Evolutionary conservation across 2,888 invertebrate genomes (phyloP).

Genomic region (Abrostola triplasia): DNA sequence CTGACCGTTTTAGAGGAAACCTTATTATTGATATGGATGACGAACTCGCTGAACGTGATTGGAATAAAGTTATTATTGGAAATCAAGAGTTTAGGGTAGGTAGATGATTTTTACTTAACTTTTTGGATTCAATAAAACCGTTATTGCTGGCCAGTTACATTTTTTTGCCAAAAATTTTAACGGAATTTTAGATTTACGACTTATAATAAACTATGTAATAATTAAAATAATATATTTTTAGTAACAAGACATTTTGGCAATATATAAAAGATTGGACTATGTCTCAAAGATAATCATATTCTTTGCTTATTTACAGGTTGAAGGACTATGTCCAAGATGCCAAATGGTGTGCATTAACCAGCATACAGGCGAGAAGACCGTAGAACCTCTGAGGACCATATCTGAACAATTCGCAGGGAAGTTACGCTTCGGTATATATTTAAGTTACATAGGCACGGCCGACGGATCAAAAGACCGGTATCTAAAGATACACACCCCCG

Average conservation of each 20-base stretch:
- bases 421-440: constrained; percentile 94
- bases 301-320: constrained; percentile 85
- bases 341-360: constrained; percentile 99
- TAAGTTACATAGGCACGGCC: constrained; percentile 82
- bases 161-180: too few relatives aligned
- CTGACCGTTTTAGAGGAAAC: constrained; percentile 96
- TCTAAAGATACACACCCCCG: constrained; percentile 63
- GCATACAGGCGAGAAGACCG: constrained; percentile 92
- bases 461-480: constrained; percentile 68
- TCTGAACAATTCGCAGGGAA: constrained; percentile 92
- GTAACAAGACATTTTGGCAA: background rate
- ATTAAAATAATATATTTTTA: too few relatives aligned
- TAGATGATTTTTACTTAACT: background rate
- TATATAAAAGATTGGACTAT: background rate
- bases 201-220: too few relatives aligned
- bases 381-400: constrained; percentile 93
- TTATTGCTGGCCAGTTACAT: too few relatives aligned
- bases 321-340: constrained; percentile 95
- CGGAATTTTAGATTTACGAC: too few relatives aligned
- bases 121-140: too few relatives aligned
- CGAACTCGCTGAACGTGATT: constrained; percentile 94
- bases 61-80: constrained; percentile 91
- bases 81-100: constrained; percentile 90
- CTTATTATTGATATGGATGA: constrained; percentile 92
- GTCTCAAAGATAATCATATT: background rate